Conservation (phyloP, 2,888 invertebrate genomes). For the Agriopis aurantiaria region DNA sequence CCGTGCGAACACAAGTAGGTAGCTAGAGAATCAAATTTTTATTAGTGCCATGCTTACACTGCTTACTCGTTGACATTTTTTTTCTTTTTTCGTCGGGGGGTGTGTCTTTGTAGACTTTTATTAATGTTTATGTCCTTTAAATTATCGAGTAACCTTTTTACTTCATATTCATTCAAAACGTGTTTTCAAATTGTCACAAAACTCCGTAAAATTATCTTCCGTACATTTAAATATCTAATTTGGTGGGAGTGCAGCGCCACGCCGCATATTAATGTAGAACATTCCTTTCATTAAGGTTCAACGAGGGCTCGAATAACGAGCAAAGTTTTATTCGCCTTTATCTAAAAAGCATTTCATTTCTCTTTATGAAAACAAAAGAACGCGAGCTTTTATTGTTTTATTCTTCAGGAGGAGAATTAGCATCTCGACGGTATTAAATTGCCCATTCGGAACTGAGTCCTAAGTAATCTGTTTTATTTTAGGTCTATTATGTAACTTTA, state of each 20-base stretch:
- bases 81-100: too few species aligned
- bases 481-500: conserved; percentile 22
- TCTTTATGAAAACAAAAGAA: conserved; percentile 38
- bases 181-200: conserved; percentile 32
- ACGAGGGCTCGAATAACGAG: conserved; percentile 35
- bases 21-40: too few species aligned
- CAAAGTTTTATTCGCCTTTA: conserved; percentile 33
- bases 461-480: conserved; percentile 29
- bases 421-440: conserved; percentile 32
- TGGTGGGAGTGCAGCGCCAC: conserved; percentile 33
- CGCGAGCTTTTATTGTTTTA: conserved; percentile 34
- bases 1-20: too few species aligned
- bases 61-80: too few species aligned
- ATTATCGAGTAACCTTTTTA: conserved; percentile 5
- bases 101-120: too few species aligned
- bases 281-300: conserved; percentile 38
- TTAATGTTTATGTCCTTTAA: not conserved
- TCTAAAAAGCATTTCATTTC: conserved; percentile 37
- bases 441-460: conserved; percentile 31
- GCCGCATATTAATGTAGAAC: conserved; percentile 38
- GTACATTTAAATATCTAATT: conserved; percentile 39
- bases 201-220: conserved; percentile 35
- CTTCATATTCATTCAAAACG: conserved; percentile 25
- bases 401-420: conserved; percentile 25
- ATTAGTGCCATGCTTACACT: too few species aligned